phyloP scores from a whole-genome alignment of 2,797 vertebrate species.

The Sebastes dallii region DNA sequence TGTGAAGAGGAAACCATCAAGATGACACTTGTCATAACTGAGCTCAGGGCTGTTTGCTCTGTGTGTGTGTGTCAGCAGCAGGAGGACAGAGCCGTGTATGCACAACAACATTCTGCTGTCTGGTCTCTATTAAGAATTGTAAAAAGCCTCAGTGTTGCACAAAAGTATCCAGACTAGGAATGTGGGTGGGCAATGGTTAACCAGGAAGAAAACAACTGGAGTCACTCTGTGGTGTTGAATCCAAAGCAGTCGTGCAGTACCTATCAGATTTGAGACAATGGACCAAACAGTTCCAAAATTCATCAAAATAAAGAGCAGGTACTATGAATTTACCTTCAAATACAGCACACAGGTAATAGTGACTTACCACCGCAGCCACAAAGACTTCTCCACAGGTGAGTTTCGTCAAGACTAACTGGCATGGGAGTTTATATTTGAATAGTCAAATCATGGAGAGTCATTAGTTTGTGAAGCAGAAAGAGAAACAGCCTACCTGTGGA shows the following conservation, averaged over 20 bases:
- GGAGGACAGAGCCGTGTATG: background rate
- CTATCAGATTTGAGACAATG: background rate
- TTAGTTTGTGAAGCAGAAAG: background rate
- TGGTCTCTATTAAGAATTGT: no score
- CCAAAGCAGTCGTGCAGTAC: background rate
- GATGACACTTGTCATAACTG: no score
- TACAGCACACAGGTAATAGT: background rate
- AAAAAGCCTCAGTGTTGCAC: background rate
- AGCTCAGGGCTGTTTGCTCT: no score
- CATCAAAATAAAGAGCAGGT: background rate
- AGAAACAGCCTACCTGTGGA: slow-evolving; percentile 76
- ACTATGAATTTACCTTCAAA: background rate
- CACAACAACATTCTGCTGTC: no score
- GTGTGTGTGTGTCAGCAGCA: background rate
- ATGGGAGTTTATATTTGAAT: background rate
- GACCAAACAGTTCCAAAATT: background rate
- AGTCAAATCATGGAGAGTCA: slow-evolving; percentile 4
- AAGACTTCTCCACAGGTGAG: background rate
- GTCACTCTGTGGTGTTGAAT: background rate
- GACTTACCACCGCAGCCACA: background rate
- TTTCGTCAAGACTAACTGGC: background rate
- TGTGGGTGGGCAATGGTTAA: background rate
- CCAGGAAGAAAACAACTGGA: background rate
- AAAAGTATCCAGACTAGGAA: background rate
- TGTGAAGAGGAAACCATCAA: no score